Evolutionary conservation across 2,797 vertebrate species (phyloP), one percentile per base, ranked within the genome.

Genomic region (Erpetoichthys calabaricus): DNA sequence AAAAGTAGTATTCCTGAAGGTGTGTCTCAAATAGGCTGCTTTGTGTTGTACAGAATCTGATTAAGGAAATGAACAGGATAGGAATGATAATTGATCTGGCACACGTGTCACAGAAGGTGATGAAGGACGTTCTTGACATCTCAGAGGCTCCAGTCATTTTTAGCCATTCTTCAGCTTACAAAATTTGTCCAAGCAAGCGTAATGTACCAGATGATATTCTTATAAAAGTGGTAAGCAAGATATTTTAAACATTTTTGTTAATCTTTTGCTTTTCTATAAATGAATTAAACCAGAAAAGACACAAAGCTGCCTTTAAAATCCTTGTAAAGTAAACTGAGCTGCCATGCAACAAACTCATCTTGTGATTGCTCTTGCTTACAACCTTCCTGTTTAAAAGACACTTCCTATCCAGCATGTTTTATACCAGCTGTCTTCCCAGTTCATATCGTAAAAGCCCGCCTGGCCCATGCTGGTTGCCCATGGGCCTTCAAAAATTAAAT

Each of bases 1-100:
- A n/a, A 52, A 59, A 46, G 5, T 46, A 9, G 42, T 41, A 42
- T 1, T 53, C 42, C 51, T 10, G 51, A 49, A 49, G 25, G 9
- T 8, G 3, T 44, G 41, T 7, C 53, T 49, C 51, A 6, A 43
- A 43, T 42, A 25, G 47, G 42, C 42, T 42, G 7, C 4, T 57
- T 3, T 53, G 6, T 53, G 51, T 9, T 25, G 6, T 44, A 47
- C 73, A 89, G 87, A 73, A 74, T 74, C 69, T 97, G 25, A 64
- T 98, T 51, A 42, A 1, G 50, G 94, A 98, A 69, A 89, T 98
- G 92, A 98, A 98, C 69, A 91, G 91, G 8, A 58, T 97, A 65
- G 94, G 94, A 1, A 87, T 97, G 88, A 77, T 98, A 3, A 75
- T 97, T 1, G 92, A 97, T 71, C 59, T 97, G 77, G 76, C 94